Evolutionary conservation across 2,113 vertebrate species (phyloP).

Genomic region (Nothocercus julius): DNA sequence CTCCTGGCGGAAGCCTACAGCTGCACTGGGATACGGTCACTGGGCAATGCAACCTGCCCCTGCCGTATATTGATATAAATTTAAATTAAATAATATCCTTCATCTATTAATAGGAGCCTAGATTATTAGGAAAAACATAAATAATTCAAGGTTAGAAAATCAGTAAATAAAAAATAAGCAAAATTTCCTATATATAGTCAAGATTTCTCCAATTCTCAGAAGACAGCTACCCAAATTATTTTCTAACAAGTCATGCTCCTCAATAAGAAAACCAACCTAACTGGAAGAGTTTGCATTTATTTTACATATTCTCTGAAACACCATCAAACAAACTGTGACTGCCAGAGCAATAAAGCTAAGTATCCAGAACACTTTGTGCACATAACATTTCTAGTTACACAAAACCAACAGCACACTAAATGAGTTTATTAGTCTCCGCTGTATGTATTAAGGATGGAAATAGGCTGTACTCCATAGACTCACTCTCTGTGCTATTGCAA

Average conservation of each 20-base stretch:
- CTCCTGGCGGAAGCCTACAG: neutral
- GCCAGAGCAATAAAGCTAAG: slow-evolving; percentile 35
- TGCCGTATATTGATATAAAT: neutral
- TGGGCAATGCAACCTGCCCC: neutral
- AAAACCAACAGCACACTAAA: neutral
- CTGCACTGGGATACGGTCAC: neutral
- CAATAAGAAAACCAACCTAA: neutral
- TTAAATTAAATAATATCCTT: neutral
- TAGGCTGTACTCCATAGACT: neutral
- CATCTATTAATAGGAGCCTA: neutral
- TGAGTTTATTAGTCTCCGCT: neutral
- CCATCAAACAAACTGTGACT: neutral
- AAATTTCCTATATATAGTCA: neutral
- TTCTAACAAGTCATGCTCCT: neutral
- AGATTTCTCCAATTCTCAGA: neutral
- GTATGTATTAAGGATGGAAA: neutral
- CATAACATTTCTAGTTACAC: neutral
- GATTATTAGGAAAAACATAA: neutral
- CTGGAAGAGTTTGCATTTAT: neutral
- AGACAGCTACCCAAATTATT: neutral
- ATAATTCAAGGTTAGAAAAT: neutral
- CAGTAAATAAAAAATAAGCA: neutral
- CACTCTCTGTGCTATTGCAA: neutral
- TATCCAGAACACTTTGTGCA: slow-evolving; percentile 4
- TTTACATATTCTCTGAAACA: neutral